A percentile compares a stretch with the other conserved stretches of the same genome.
phyloP scores from a whole-genome alignment of 30 jellyfish, hydroid and myxozoan species.

The Catostylus mosaicus region DNA sequence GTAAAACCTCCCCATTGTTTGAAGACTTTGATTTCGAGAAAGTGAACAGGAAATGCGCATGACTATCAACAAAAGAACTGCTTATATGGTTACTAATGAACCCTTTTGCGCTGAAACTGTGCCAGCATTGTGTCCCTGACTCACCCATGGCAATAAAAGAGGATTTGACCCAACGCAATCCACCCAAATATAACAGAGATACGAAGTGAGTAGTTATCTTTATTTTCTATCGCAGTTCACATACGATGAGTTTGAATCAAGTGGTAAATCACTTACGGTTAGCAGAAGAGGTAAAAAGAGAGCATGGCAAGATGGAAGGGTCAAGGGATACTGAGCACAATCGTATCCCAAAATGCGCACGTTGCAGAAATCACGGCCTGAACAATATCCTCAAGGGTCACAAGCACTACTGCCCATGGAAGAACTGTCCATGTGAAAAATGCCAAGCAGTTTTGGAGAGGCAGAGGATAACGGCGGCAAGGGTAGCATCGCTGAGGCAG shows the following conservation, averaged over 20 bases:
- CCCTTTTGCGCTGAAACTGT: slow-evolving; percentile 17
- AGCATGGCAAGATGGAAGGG: slow-evolving; percentile 13
- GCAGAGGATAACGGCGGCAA: slow-evolving; percentile 70
- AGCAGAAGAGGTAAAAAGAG: neutral
- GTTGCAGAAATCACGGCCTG: slow-evolving; percentile 66
- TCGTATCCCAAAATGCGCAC: slow-evolving; percentile 74
- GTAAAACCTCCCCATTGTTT: slow-evolving; percentile 1
- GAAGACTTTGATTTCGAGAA: neutral
- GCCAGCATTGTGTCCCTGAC: slow-evolving; percentile 50
- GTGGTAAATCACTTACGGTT: slow-evolving; percentile 10
- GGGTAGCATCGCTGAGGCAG: slow-evolving; percentile 73
- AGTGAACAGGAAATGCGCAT: slow-evolving; percentile 38
- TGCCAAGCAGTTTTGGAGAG: slow-evolving; percentile 67
- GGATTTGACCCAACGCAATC: neutral
- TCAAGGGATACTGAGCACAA: slow-evolving; percentile 38
- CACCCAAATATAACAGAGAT: neutral
- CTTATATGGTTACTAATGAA: neutral
- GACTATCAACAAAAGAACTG: neutral
- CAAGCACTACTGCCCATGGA: slow-evolving; percentile 74
- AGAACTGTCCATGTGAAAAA: slow-evolving; percentile 61
- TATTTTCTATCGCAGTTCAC: neutral
- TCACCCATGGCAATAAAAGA: slow-evolving; percentile 17
- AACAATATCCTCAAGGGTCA: slow-evolving; percentile 66
- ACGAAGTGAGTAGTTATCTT: neutral
- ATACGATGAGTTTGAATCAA: slow-evolving; percentile 25